These are phyloP conservation scores for Centropus bengalensis DNA, from an alignment of 2,113 vertebrate species.

Conservation along the genomic window DNA sequence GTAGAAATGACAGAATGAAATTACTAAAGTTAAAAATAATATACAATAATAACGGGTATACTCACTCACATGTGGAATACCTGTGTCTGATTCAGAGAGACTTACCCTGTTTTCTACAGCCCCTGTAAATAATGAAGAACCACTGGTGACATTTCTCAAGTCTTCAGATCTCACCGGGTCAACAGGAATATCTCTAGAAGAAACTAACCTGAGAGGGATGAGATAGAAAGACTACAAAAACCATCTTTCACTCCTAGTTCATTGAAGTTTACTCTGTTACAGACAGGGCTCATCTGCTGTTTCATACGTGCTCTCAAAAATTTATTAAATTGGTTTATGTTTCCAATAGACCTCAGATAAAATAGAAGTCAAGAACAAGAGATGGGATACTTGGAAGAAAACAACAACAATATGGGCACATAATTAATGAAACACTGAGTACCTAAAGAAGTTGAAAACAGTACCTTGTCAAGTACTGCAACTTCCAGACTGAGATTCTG, in stretches of 20 bases:
- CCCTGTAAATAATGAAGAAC: not conserved
- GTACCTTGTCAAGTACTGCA: not conserved
- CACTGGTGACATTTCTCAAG: not conserved
- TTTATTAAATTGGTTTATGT: not conserved
- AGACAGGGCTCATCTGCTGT: not conserved
- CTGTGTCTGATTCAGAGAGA: not conserved
- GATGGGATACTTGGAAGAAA: not conserved
- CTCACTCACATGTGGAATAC: not conserved
- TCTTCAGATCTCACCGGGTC: not conserved
- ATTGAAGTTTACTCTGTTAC: not conserved
- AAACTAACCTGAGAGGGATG: not conserved
- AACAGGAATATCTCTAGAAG: not conserved
- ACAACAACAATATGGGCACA: not conserved
- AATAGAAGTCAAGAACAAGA: not conserved
- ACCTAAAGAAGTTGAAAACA: not conserved
- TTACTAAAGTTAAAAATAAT: not conserved
- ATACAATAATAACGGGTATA: accelerated
- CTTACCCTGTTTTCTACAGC: not conserved
- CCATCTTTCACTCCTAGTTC: not conserved
- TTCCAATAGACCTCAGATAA: not conserved
- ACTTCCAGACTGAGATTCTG: not conserved
- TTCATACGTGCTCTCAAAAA: not conserved
- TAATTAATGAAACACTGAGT: not conserved
- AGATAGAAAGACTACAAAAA: not conserved
- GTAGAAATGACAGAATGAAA: not conserved